These are phyloP conservation scores for Drosophila subquinaria DNA, from an alignment of 2,888 invertebrate species.

Conservation along the genomic window DNA sequence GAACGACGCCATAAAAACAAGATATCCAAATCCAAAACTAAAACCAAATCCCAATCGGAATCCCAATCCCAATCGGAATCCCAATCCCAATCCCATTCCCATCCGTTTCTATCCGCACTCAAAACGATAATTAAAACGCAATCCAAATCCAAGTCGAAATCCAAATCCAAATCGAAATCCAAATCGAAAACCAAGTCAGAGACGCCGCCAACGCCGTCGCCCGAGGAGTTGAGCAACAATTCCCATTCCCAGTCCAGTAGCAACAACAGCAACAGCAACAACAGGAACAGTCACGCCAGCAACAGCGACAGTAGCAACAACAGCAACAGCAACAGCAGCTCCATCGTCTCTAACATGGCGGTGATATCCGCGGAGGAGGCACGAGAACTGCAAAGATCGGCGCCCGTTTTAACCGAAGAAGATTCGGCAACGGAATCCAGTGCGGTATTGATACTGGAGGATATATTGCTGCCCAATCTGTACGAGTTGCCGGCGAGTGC, in stretches of 20 bases:
- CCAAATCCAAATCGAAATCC: not conserved
- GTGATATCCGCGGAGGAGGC: slow-evolving; percentile 51
- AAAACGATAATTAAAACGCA: not conserved
- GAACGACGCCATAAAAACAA: not conserved
- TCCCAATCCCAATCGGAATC: not conserved
- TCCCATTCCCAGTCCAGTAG: not conserved
- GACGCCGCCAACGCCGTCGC: not conserved
- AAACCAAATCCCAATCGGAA: not conserved
- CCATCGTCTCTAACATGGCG: slow-evolving; percentile 41
- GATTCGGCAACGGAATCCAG: slow-evolving; percentile 28
- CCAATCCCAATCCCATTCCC: not conserved
- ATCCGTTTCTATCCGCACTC: not conserved
- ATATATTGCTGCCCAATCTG: slow-evolving; percentile 63
- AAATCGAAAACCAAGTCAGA: not conserved
- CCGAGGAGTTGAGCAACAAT: slow-evolving; percentile 43
- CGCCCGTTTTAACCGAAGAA: slow-evolving; percentile 36
- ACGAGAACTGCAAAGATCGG: slow-evolving; percentile 56
- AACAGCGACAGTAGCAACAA: slow-evolving; percentile 1
- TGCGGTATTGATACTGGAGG: slow-evolving; percentile 58
- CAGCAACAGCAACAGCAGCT: slow-evolving; percentile 30
- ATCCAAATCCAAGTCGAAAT: not conserved
- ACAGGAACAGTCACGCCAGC: slow-evolving; percentile 1
- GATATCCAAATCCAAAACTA: not conserved
- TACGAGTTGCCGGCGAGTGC: slow-evolving; percentile 32
- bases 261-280: slow-evolving; percentile 1